Base-by-base conservation (phyloP, 1,140 invertebrate genomes). In the Cephus cinctus region DNA sequence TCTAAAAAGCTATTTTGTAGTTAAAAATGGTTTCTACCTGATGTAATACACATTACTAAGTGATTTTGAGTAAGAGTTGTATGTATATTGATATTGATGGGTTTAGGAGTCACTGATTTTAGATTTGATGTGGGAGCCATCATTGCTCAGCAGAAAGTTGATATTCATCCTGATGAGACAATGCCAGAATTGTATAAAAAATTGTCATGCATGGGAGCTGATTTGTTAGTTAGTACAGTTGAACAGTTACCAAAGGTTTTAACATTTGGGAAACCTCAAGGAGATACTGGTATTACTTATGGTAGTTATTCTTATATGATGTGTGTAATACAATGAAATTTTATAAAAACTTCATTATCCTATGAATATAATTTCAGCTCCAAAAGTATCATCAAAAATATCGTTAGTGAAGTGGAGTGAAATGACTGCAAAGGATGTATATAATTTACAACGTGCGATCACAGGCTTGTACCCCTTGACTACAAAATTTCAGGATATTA, bases 71-170 rank as follows among this genome's bases (percentile, higher is more conserved):
- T n/a, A n/a, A n/a, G n/a, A n/a, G n/a, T n/a, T n/a, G 21, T 35
- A 11, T 34, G 9, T 14, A 15, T 42, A 30, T 12, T 11, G 19
- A 4, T 16, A 8, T 16, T 11, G 35, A 9, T 25, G 32, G 38
- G 16, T 11, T 34, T 46, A 23, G 5, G 15, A 49, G 5, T 5
- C 16, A 12, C 8, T 44, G 50, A 45, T 54, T 50, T 39, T 8
- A 71, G 84, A 54, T 96, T 96, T 82, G 94, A 96, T 79, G 77
- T 89, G 57, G 94, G 94, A 44, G 84, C 92, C 60, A 84, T 96
- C 52, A 69, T 96, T 50, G 67, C 78, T 14, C 87, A 91, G 69
- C 70, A 80, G 64, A 70, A 76, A 64, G 67, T 88, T 32, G 8
- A 71, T 43, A 83, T 96, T 41, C 62, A 71, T 31, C 62, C 79